Evolutionary conservation across 2,113 vertebrate species (phyloP), one percentile per base, ranked within the genome.

Genomic region (Motacilla alba): DNA sequence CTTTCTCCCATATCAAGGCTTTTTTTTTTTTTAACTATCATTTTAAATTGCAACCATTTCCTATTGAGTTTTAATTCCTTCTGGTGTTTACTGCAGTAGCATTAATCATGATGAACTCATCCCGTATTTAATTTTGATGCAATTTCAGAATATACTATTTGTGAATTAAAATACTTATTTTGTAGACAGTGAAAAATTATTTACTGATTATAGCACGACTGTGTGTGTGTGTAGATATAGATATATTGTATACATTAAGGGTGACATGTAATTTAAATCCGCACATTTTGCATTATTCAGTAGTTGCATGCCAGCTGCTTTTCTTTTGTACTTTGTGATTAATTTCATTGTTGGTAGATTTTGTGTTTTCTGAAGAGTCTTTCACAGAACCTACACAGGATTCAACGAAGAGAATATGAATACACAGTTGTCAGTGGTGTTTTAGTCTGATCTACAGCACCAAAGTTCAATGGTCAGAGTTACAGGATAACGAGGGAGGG

Each of bases 311-410:
- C 89, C 95, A 97, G 94, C 95, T 98, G 96, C 91, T 97, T 98
- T 98, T 96, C 95, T 96, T 97, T 97, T 97, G 93, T 97, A 96
- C 83, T 94, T 96, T 96, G 84, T 97, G 96, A 98, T 98, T 98
- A 96, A 98, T 97, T 97, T 98, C 96, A 96, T 97, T 97, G 96
- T 97, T 94, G 67, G 82, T 92, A 97, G 93, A 97, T 97, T 98
- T 98, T 97, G 95, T 96, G 94, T 97, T 98, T 97, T 97, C 95
- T 95, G 83, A 94, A 96, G 96, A 94, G 89, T 89, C 92, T 97
- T 97, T 96, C 91, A 94, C 83, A 91, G 90, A 97, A 93, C 74
- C n/a, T 97, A 96, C 86, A 95, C 49, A 89, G 88, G 93, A 95
- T 64, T 86, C 83, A 93, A 75, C 92, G 95, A 95, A 91, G 56